These are phyloP conservation scores for Melopsittacus undulatus DNA, from an alignment of 2,797 vertebrate species.

Conservation along the genomic window DNA sequence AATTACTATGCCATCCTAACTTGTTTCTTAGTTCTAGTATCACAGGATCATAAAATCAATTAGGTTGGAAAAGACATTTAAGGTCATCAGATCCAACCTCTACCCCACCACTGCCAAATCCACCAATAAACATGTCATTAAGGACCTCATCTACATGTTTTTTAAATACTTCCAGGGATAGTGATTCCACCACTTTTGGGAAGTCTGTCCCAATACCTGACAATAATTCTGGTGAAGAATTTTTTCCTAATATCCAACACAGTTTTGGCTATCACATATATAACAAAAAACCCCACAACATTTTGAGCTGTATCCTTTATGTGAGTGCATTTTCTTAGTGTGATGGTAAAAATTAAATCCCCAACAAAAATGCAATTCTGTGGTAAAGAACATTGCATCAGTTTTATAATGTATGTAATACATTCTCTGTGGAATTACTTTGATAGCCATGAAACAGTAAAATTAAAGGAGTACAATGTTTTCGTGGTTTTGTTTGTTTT, in stretches of 20 bases:
- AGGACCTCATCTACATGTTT: neutral
- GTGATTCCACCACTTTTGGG: neutral
- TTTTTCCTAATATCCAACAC: neutral
- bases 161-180: neutral
- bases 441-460: neutral
- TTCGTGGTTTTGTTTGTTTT: neutral
- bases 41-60: neutral
- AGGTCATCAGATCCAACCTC: neutral
- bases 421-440: neutral
- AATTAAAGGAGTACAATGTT: neutral
- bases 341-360: neutral
- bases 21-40: neutral
- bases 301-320: neutral
- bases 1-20: neutral
- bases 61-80: neutral
- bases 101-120: neutral
- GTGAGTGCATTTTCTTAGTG: neutral
- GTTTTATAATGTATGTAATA: neutral
- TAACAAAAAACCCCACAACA: neutral
- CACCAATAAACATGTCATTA: neutral
- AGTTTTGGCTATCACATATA: neutral
- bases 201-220: neutral
- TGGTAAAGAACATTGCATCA: neutral
- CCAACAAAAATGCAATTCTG: neutral
- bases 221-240: neutral